phyloP scores from a whole-genome alignment of 2,888 invertebrate species.

The Clanis bilineata region DNA sequence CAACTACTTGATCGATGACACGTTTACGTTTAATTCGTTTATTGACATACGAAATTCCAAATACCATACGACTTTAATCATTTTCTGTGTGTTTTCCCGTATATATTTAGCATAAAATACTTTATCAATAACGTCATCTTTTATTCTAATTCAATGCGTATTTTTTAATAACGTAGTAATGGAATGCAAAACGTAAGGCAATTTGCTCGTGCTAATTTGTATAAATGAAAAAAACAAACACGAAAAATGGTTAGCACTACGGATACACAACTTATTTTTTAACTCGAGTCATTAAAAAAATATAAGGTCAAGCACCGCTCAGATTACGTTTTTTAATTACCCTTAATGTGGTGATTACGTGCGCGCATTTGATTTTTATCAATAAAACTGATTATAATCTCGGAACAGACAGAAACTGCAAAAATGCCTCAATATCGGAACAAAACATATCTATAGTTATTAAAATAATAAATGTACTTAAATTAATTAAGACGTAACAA shows the following conservation, averaged over 20 bases:
- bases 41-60: conserved; percentile 5
- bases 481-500: too few species aligned
- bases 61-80: background rate
- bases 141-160: background rate
- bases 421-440: background rate
- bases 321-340: background rate
- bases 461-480: too few species aligned
- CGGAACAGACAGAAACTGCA: background rate
- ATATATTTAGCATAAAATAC: background rate
- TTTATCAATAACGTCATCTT: background rate
- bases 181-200: background rate
- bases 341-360: background rate
- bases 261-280: background rate
- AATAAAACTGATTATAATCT: background rate
- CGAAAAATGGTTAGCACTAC: background rate
- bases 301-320: background rate
- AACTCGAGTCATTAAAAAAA: background rate
- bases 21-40: background rate
- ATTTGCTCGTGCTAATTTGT: background rate
- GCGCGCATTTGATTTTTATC: background rate
- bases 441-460: background rate
- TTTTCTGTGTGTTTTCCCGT: background rate
- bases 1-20: background rate
- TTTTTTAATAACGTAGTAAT: background rate
- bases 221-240: background rate